These are phyloP conservation scores for Sarcophaga peregrina DNA, from an alignment of 1,140 invertebrate genomes.

Conservation along the genomic window DNA sequence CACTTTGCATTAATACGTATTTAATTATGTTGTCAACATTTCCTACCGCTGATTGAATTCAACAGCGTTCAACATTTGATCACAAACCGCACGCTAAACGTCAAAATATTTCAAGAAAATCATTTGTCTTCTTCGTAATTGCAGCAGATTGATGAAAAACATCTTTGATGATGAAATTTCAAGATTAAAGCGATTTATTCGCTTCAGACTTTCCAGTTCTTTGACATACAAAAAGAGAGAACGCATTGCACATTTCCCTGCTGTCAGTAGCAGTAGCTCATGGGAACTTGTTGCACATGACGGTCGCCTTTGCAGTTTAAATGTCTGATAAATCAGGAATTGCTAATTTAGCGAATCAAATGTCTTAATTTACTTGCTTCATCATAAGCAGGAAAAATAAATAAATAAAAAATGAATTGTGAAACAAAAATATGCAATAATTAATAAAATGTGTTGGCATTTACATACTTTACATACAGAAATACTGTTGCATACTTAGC, in stretches of 20 bases:
- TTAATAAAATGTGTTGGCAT: constrained; percentile 21
- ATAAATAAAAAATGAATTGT: no score
- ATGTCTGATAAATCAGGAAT: no score
- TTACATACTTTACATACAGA: background rate
- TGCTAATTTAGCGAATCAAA: constrained; percentile 1
- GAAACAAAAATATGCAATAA: background rate
- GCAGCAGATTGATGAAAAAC: constrained; percentile 12
- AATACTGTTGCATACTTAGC: background rate
- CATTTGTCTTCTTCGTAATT: constrained; percentile 35
- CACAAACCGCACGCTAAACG: constrained; percentile 30
- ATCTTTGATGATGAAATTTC: constrained; percentile 5
- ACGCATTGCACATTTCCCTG: no score
- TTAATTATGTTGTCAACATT: constrained; percentile 37
- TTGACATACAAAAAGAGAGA: background rate
- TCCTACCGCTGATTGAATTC: constrained; percentile 35
- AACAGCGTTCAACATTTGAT: constrained; percentile 39
- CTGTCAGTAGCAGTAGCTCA: background rate
- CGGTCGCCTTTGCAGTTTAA: no score
- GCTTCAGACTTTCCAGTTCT: background rate
- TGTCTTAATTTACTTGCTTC: constrained; percentile 35
- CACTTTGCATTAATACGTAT: constrained; percentile 22
- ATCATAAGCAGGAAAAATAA: background rate
- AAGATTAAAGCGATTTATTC: constrained; percentile 25
- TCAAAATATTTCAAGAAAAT: constrained; percentile 33
- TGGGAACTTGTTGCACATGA: background rate